Evolutionary conservation across 2,797 vertebrate genomes (phyloP), one percentile per base, ranked within the genome.

Genomic region (Enoplosus armatus): DNA sequence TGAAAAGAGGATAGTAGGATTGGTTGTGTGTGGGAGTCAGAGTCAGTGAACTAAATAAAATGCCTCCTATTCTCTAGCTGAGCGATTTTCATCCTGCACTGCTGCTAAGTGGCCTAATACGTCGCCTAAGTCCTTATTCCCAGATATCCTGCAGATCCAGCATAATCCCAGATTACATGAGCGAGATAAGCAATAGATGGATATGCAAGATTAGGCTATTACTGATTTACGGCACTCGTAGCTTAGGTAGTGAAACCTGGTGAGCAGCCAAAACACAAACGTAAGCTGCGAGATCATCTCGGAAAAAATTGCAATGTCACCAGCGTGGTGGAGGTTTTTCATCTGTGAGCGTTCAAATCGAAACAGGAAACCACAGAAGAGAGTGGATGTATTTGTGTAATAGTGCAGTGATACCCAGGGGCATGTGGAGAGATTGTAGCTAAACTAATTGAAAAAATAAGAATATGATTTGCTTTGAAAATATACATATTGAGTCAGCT

Each of bases 81-180:
- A 73, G 43, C 76, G 67, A 37, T 77, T 87, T 76, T 48, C 51
- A 43, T 73, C 56, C 77, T 41, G 58, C 83, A 8, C 59, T 62
- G 61, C 50, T 59, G 72, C 79, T 92, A 87, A 92, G 87, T 92
- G 84, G 88, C 89, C 88, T 80, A 84, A 88, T 84, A 76, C 5
- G n/a, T 72, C 5, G 37, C 82, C 63, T 84, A 68, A 84, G 0
- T 77, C 76, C 74, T 75, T 74, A 80, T 80, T 90, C 84, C 72
- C 69, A 69, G 71, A 84, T 77, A 88, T 88, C 86, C 83, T 56
- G 66, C 82, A 78, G 75, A 92, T 89, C 83, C 80, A 45, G 6
- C 27, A 4, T 90, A 92, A 92, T 90, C 89, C 86, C 85, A 89
- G 87, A 91, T 93, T 91, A 92, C 78, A 89, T 16, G 53, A 43